Percentiles rank a stretch among this genome's conserved stretches.
These are phyloP conservation scores for Centropristis striata DNA, from an alignment of 2,113 vertebrate species.

Conservation along the genomic window DNA sequence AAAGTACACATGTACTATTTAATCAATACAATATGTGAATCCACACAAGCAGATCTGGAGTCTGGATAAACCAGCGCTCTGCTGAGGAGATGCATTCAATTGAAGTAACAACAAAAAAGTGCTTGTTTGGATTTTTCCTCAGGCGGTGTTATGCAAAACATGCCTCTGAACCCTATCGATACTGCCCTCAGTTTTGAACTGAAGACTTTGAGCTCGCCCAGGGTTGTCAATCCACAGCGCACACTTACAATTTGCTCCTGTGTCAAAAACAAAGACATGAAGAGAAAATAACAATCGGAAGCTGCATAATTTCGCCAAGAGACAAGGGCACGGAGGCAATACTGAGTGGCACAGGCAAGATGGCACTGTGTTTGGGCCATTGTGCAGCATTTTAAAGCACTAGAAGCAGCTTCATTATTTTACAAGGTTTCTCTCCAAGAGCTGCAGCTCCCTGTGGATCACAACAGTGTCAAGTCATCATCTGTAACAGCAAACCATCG, in stretches of 20 bases:
- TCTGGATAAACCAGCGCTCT: constrained; percentile 29
- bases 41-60: constrained; percentile 24
- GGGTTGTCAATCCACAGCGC: constrained; percentile 65
- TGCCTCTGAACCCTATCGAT: constrained; percentile 68
- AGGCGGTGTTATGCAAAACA: constrained; percentile 75
- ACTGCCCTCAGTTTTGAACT: constrained; percentile 64
- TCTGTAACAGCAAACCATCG: constrained; percentile 56
- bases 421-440: constrained; percentile 56
- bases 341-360: constrained; percentile 45
- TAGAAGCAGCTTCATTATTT: constrained; percentile 68
- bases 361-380: constrained; percentile 54
- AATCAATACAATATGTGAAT: constrained; percentile 30
- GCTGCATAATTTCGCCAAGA: constrained; percentile 56
- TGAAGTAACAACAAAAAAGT: constrained; percentile 34
- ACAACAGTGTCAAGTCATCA: constrained; percentile 76
- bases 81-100: constrained; percentile 22
- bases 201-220: constrained; percentile 56
- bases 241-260: constrained; percentile 65
- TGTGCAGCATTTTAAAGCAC: constrained; percentile 63
- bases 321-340: constrained; percentile 39
- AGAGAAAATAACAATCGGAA: constrained; percentile 66
- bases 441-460: constrained; percentile 65
- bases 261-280: constrained; percentile 70
- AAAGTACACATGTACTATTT: constrained; percentile 39
- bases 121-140: constrained; percentile 73